Conservation (phyloP, 2,797 vertebrate species). For the Apodemus agrarius region DNA sequence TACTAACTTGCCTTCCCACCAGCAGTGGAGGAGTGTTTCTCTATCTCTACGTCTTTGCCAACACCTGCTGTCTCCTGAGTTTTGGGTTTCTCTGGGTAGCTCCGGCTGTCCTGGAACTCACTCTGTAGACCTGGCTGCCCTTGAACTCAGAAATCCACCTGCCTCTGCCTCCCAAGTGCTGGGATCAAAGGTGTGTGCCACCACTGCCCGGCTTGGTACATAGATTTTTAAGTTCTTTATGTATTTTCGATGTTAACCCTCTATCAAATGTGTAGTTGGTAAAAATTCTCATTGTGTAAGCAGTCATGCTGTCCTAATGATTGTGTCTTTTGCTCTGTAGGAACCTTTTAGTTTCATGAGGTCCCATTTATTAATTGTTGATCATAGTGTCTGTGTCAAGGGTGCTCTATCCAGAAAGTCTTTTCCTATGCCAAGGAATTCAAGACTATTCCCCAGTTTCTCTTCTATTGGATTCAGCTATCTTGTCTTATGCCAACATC, state of each 20-base stretch:
- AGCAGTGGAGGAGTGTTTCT: too few relatives aligned
- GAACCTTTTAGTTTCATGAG: neutral
- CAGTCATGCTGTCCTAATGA: neutral
- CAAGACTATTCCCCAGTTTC: neutral
- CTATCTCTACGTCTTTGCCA: too few relatives aligned
- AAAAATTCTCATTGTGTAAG: neutral
- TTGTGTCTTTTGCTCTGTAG: neutral
- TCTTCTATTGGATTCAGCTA: neutral
- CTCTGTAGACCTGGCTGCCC: too few relatives aligned
- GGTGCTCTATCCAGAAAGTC: neutral
- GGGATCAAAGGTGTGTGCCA: too few relatives aligned
- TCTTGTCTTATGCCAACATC: neutral
- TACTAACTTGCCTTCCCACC: too few relatives aligned
- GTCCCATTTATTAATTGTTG: neutral
- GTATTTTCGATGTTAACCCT: neutral
- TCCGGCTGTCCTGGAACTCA: too few relatives aligned
- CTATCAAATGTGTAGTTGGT: neutral
- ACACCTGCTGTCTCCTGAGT: too few relatives aligned
- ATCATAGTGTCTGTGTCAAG: neutral
- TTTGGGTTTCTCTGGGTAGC: too few relatives aligned
- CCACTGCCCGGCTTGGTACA: neutral
- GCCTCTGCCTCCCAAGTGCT: too few relatives aligned
- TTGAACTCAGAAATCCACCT: too few relatives aligned
- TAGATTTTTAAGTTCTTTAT: neutral
- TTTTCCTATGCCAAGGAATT: neutral